A percentile compares a stretch with the other conserved stretches of the same genome.
These are phyloP conservation scores for Cyclargus thomasi DNA, from an alignment of 1,140 invertebrate genomes.

Conservation along the genomic window DNA sequence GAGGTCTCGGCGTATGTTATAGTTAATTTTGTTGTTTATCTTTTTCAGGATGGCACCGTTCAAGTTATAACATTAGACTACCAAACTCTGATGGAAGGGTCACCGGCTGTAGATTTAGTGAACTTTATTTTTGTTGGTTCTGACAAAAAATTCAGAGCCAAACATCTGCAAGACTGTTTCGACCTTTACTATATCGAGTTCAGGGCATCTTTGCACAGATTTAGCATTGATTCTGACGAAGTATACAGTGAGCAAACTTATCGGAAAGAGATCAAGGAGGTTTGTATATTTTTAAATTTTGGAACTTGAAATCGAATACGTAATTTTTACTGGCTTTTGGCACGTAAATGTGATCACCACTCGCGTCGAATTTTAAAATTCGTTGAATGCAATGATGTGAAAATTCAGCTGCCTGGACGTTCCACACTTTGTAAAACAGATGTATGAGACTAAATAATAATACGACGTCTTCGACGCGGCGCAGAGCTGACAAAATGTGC, in stretches of 20 bases:
- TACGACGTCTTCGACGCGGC: too few species aligned
- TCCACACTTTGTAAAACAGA: too few species aligned
- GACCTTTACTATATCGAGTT: conserved; percentile 15
- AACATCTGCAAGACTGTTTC: conserved; percentile 1
- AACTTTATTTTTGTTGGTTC: background rate
- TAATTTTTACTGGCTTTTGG: background rate
- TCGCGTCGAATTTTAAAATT: too few species aligned
- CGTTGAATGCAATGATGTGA: too few species aligned
- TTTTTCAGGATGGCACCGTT: conserved; percentile 7
- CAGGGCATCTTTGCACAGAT: background rate
- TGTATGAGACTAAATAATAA: too few species aligned
- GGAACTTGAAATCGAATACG: background rate
- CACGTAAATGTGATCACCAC: too few species aligned
- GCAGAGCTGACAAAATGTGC: too few species aligned
- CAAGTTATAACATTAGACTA: conserved; percentile 5
- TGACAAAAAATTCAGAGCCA: background rate
- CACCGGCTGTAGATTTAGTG: background rate
- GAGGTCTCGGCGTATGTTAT: too few species aligned
- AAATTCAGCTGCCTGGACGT: too few species aligned
- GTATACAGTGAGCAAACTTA: background rate
- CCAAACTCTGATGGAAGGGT: conserved; percentile 8
- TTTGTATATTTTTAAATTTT: background rate
- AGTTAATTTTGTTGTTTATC: background rate
- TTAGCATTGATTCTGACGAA: background rate
- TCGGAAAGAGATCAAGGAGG: background rate